Base-by-base conservation (phyloP, 2,888 invertebrate genomes). In the Chloromyia formosa region DNA sequence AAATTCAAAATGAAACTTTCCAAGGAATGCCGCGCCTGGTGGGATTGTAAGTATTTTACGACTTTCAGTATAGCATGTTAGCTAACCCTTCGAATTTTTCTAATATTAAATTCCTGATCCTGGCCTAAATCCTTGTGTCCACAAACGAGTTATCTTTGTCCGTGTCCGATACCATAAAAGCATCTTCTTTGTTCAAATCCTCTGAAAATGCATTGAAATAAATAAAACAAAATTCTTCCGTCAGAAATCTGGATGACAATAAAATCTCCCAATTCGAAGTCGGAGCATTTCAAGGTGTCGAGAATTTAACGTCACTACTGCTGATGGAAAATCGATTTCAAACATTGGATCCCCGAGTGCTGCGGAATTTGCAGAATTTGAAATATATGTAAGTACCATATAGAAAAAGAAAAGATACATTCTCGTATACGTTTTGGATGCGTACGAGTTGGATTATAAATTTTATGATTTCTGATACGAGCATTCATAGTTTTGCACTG, bases 191-290 rank as follows among this genome's bases (percentile, higher is more conserved):
- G n/a, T 7, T 35, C 27, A 2, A 2, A 35, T 7, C 27, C 27
- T 4, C 27, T 35, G 27, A 35, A 35, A 35, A 35, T 35, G 27
- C 27, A 35, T 35, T 35, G 27, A 35, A 35, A 35, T 35, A 35
- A 35, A 35, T 49, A 12, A 49, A 49, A 49, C 12, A n/a, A n/a
- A 49, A 49, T 49, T 12, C 27, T 35, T 35, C 27, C 27, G 2
- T 77, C 73, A 84, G 89, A 61, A 87, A 86, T 75, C 80, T 88
- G 73, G 85, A 87, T 79, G 85, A 86, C 75, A 88, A 88, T 78
- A 80, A 79, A 74, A 83, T 88, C 76, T 79, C 80, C 58, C 78
- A 79, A 16, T 85, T 88, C 77, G 87, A 87, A 75, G 74, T 82
- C 56, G 80, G 84, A 71, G 82, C 86, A 64, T 85, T 88, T 80